Conservation (phyloP, 2,113 vertebrate genomes). For the Anser cygnoides region DNA sequence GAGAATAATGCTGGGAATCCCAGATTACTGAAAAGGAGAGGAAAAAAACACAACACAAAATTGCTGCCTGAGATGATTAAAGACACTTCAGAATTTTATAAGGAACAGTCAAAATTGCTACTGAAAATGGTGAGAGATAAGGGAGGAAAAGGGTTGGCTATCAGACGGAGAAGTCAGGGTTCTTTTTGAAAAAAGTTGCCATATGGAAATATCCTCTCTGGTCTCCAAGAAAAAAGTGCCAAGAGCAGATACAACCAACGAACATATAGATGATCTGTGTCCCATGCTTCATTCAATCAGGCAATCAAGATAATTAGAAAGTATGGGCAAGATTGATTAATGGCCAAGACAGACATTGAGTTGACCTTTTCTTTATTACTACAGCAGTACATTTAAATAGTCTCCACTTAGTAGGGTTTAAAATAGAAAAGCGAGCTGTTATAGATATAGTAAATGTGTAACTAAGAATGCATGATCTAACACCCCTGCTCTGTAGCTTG, state of each 20-base stretch:
- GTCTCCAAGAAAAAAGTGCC: not conserved
- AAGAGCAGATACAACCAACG: conserved; percentile 5
- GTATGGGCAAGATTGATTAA: conserved; percentile 71
- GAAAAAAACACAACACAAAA: not conserved
- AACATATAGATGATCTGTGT: conserved; percentile 58
- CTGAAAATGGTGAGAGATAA: conserved; percentile 2
- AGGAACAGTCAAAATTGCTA: conserved; percentile 24
- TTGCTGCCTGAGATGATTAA: conserved; percentile 47
- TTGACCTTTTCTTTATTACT: conserved; percentile 69
- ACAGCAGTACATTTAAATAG: conserved; percentile 61
- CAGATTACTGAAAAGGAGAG: conserved; percentile 43
- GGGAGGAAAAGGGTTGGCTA: not conserved
- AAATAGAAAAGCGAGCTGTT: conserved; percentile 54
- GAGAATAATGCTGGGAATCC: conserved; percentile 29
- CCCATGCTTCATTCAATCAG: conserved; percentile 59
- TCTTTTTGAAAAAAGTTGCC: not conserved
- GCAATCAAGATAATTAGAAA: conserved; percentile 71
- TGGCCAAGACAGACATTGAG: conserved; percentile 60
- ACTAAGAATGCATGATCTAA: conserved; percentile 12
- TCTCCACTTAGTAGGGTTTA: conserved; percentile 44
- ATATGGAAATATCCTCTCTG: not conserved
- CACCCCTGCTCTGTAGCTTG: not conserved
- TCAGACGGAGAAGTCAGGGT: not conserved
- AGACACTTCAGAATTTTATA: conserved; percentile 52
- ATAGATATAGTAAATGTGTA: conserved; percentile 42